Evolutionary conservation across 2,113 vertebrate genomes (phyloP).

Genomic region (Myrmecophaga tridactyla): DNA sequence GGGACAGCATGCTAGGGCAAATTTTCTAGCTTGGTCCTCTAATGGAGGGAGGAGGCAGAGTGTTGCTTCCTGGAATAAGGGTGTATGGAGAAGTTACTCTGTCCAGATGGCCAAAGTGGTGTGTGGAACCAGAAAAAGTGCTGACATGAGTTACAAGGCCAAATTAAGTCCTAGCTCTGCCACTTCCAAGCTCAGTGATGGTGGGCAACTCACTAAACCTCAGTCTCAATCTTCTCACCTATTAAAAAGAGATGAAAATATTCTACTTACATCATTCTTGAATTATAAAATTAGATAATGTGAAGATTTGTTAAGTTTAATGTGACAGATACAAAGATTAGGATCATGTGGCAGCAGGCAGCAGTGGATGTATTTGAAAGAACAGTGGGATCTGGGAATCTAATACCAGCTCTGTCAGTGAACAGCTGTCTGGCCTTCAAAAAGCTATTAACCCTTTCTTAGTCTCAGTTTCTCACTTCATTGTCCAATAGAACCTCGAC

Average conservation of each 20-base stretch:
- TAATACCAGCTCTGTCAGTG: background rate
- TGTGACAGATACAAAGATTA: background rate
- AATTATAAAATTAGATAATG: background rate
- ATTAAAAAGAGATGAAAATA: slow-evolving; percentile 30
- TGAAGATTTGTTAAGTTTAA: slow-evolving; percentile 5
- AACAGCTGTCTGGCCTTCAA: background rate
- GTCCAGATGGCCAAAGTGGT: background rate
- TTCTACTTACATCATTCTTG: background rate
- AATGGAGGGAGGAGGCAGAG: background rate
- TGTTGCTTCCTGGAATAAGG: background rate
- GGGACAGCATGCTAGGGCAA: background rate
- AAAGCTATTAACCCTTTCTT: background rate
- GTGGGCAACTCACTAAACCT: background rate
- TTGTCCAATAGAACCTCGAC: too few relatives aligned
- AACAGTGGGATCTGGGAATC: background rate
- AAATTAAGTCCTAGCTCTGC: background rate
- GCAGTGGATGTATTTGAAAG: background rate
- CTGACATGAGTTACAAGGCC: background rate
- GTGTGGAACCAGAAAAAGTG: background rate
- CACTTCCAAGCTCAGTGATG: background rate
- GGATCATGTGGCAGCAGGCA: background rate
- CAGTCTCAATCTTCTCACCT: background rate
- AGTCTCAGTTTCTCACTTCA: slow-evolving; percentile 30
- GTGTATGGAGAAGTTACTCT: background rate
- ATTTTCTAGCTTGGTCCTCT: slow-evolving; percentile 3